Evolutionary conservation across 1,140 invertebrate species (phyloP).

Genomic region (Plectrocnemia conspersa): DNA sequence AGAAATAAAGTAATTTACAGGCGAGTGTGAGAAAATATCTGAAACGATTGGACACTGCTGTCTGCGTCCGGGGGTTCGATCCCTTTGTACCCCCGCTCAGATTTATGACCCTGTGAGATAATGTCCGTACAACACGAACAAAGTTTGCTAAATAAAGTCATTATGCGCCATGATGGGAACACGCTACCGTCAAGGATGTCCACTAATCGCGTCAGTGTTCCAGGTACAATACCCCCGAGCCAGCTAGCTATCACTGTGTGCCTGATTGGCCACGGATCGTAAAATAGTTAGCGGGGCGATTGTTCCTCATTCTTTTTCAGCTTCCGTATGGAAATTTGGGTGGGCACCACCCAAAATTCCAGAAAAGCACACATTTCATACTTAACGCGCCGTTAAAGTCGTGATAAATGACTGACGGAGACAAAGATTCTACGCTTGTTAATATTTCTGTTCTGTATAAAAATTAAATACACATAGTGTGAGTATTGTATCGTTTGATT

Average conservation of each 20-base stretch:
- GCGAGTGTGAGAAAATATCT: neutral
- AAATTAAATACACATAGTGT: too few species aligned
- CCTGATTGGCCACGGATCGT: constrained; percentile 7
- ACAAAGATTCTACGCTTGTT: too few species aligned
- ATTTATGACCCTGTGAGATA: constrained; percentile 30
- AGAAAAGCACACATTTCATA: too few species aligned
- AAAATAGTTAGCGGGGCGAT: neutral
- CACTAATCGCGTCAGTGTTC: too few species aligned
- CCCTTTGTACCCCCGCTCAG: constrained; percentile 26
- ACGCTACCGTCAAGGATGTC: constrained; percentile 21
- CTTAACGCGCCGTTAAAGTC: too few species aligned
- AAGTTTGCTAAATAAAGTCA: constrained; percentile 34
- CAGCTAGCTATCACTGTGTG: neutral
- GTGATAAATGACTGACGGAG: too few species aligned
- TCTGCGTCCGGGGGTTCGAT: constrained; percentile 16
- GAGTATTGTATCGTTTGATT: too few species aligned
- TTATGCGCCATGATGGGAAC: constrained; percentile 32
- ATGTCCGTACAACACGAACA: constrained; percentile 33
- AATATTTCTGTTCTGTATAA: too few species aligned
- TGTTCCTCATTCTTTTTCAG: neutral
- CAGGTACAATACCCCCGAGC: too few species aligned
- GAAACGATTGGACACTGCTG: too few species aligned
- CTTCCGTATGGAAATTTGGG: constrained; percentile 2
- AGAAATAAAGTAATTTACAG: too few species aligned
- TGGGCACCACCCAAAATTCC: too few species aligned